These are phyloP conservation scores for Sylvicola cinctus DNA, from an alignment of 2,888 invertebrate species.

Conservation along the genomic window DNA sequence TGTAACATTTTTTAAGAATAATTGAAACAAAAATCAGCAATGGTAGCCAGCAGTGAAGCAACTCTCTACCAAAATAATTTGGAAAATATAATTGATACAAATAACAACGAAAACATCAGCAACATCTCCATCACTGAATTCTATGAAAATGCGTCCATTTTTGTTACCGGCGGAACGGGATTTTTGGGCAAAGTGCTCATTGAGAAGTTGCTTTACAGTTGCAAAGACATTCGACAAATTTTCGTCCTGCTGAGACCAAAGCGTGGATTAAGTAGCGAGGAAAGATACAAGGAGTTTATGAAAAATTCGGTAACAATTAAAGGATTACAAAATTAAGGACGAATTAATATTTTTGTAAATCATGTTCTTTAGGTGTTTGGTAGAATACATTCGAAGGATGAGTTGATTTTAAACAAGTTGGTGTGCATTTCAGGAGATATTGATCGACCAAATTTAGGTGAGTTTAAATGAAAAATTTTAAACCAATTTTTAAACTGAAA, in stretches of 20 bases:
- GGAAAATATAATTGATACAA: too few species aligned
- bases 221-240: conserved; percentile 53
- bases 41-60: too few species aligned
- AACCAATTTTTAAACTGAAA: too few species aligned
- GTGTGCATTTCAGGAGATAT: conserved; percentile 57
- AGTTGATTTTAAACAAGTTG: too few species aligned
- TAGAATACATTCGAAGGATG: too few species aligned
- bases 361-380: background rate
- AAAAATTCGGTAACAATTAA: conserved; percentile 35
- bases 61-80: too few species aligned
- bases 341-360: background rate
- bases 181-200: conserved; percentile 85
- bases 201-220: conserved; percentile 77
- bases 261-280: conserved; percentile 43
- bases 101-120: too few species aligned
- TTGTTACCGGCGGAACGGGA: conserved; percentile 46
- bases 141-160: conserved; percentile 3
- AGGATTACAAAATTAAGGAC: conserved; percentile 10
- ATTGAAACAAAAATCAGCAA: too few species aligned
- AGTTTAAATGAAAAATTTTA: too few species aligned
- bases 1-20: too few species aligned
- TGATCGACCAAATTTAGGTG: conserved; percentile 43
- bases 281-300: conserved; percentile 50
- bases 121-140: conserved; percentile 4
- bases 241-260: conserved; percentile 65